Evolutionary conservation across 2,888 invertebrate species (phyloP).

Genomic region (Rhamnusium bicolor): DNA sequence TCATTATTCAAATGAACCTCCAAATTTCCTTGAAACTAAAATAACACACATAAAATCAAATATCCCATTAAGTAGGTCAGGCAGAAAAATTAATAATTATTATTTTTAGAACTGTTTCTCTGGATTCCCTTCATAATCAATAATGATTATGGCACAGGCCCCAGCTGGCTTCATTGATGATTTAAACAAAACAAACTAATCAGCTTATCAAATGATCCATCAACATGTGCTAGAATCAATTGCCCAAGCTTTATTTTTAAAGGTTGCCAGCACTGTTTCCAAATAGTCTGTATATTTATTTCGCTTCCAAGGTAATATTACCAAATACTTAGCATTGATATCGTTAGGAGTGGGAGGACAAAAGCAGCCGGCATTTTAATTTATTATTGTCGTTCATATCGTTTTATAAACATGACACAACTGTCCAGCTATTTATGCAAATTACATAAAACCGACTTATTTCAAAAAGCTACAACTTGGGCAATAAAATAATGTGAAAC

Average conservation of each 20-base stretch:
- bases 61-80: neutral
- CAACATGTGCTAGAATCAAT: neutral
- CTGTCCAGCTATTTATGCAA: slow-evolving; percentile 20
- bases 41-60: neutral
- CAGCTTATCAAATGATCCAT: neutral
- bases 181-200: neutral
- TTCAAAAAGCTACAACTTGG: no score
- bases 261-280: slow-evolving; percentile 3
- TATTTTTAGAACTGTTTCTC: neutral
- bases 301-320: slow-evolving; percentile 43
- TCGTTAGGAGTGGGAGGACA: slow-evolving; percentile 5
- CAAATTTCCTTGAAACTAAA: slow-evolving; percentile 25
- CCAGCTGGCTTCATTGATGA: neutral
- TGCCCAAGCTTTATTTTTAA: neutral
- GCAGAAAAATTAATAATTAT: neutral
- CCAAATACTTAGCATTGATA: slow-evolving; percentile 31
- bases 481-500: no score
- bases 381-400: slow-evolving; percentile 15
- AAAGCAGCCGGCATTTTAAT: slow-evolving; percentile 26
- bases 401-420: slow-evolving; percentile 40
- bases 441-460: neutral
- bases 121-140: no score
- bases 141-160: no score
- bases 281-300: neutral
- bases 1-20: slow-evolving; percentile 21